phyloP scores from a whole-genome alignment of 2,797 vertebrate genomes.

The Mareca penelope region DNA sequence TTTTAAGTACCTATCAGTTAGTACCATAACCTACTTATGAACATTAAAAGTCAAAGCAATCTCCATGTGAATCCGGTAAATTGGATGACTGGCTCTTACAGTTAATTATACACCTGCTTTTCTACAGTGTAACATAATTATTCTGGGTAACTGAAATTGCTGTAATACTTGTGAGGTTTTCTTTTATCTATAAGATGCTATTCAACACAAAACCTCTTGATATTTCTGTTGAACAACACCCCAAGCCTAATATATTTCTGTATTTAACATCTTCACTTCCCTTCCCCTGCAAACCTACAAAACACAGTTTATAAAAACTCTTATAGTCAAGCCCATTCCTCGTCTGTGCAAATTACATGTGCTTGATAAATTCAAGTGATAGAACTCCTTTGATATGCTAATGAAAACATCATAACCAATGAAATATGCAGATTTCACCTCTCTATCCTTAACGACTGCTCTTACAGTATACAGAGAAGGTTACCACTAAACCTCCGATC shows the following conservation, averaged over 20 bases:
- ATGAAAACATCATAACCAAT: fast-evolving
- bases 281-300: neutral
- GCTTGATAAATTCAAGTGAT: neutral
- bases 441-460: neutral
- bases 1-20: neutral
- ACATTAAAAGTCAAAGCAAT: neutral
- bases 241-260: neutral
- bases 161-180: neutral
- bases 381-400: neutral
- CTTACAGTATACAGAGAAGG: neutral
- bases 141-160: neutral
- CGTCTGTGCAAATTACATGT: neutral
- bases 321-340: neutral
- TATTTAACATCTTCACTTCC: neutral
- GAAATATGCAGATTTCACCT: neutral
- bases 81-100: neutral
- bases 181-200: neutral
- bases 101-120: neutral
- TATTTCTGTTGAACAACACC: neutral
- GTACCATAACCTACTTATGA: neutral
- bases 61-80: neutral
- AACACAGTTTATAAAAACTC: neutral
- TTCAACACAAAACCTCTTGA: neutral
- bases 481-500: neutral
- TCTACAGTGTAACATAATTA: neutral